A percentile compares a stretch with the other conserved stretches of the same genome.
Evolutionary conservation across 2,113 vertebrate genomes (phyloP).

Genomic region (Leucoraja erinaceus): DNA sequence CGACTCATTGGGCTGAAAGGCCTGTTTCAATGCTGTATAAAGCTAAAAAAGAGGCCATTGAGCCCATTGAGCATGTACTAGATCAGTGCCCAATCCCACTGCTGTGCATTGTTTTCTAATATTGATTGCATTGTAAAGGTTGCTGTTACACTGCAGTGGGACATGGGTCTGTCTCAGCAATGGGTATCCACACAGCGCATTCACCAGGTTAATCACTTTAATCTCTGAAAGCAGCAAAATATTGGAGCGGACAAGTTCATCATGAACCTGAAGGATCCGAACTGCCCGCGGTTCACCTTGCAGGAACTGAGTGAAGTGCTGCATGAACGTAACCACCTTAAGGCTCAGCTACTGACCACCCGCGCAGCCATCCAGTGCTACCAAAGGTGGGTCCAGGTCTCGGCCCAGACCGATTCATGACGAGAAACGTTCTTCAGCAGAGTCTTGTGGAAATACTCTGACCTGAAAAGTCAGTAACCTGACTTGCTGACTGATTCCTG

Average conservation of each 20-base stretch:
- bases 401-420: neutral
- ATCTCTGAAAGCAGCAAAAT: neutral
- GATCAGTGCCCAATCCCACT: neutral
- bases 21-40: too few relatives aligned
- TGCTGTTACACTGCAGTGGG: too few relatives aligned
- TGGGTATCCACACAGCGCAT: neutral
- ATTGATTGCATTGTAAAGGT: too few relatives aligned
- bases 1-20: too few relatives aligned
- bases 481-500: too few relatives aligned
- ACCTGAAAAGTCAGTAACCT: neutral
- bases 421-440: neutral
- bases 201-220: neutral
- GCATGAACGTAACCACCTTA: constrained; percentile 83
- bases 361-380: constrained; percentile 84
- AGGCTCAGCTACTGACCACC: constrained; percentile 79
- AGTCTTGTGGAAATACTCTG: neutral
- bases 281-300: constrained; percentile 81
- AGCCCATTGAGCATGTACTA: too few relatives aligned
- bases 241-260: neutral
- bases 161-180: too few relatives aligned
- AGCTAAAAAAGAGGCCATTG: too few relatives aligned
- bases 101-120: neutral
- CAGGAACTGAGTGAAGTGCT: constrained; percentile 84
- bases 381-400: constrained; percentile 61
- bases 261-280: constrained; percentile 80